Evolutionary conservation across 2,888 invertebrate species (phyloP).

Genomic region (Stegophylla sp.): DNA sequence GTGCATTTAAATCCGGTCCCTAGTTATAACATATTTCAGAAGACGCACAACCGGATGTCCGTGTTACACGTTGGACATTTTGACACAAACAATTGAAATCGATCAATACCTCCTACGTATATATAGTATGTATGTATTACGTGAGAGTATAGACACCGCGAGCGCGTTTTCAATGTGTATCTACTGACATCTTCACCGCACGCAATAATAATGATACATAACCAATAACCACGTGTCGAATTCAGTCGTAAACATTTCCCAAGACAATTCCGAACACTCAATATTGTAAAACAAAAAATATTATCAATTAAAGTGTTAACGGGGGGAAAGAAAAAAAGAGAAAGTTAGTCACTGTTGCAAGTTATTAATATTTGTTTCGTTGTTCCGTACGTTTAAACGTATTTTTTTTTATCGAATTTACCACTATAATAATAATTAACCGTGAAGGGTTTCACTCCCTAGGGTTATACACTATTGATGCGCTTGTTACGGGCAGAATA

Average conservation of each 20-base stretch:
- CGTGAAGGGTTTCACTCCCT: not conserved
- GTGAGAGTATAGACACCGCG: too few relatives aligned
- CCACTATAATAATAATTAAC: constrained; percentile 1
- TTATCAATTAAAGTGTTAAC: not conserved
- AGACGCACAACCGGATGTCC: too few relatives aligned
- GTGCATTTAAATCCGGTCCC: too few relatives aligned
- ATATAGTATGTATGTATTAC: too few relatives aligned
- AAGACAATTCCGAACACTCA: not conserved
- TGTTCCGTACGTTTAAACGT: constrained; percentile 1
- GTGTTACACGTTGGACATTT: too few relatives aligned
- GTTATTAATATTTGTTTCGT: not conserved
- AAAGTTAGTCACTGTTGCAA: not conserved
- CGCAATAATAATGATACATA: too few relatives aligned
- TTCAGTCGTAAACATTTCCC: not conserved
- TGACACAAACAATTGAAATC: too few relatives aligned
- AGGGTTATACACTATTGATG: not conserved
- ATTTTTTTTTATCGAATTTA: not conserved
- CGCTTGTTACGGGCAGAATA: not conserved
- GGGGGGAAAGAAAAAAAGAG: constrained; percentile 2
- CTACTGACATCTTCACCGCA: too few relatives aligned
- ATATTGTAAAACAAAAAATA: not conserved
- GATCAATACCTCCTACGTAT: too few relatives aligned
- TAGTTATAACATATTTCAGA: too few relatives aligned
- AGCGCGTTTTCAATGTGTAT: too few relatives aligned
- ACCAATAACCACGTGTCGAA: not conserved